Conservation (phyloP, 2,113 vertebrate species). For the Zapornia atra region DNA sequence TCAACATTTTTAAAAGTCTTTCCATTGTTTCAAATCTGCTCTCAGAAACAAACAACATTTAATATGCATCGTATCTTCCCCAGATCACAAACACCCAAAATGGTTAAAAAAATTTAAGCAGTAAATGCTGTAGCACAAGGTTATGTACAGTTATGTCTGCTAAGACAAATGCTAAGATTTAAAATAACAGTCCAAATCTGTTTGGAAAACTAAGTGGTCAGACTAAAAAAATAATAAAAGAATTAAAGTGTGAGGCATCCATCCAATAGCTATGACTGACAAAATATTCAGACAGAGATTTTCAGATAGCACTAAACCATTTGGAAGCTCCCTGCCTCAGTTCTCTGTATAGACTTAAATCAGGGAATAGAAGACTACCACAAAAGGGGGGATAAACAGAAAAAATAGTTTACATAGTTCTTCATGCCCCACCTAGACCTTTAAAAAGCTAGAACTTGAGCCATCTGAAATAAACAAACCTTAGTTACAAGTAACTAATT, state of each 20-base stretch:
- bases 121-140: background rate
- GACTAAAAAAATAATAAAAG: background rate
- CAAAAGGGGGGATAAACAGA: background rate
- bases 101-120: fast-evolving
- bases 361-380: background rate
- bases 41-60: constrained; percentile 4
- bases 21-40: constrained; percentile 33
- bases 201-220: background rate
- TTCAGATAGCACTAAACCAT: constrained; percentile 30
- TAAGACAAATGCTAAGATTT: background rate
- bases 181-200: background rate
- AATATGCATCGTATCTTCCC: background rate
- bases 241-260: background rate
- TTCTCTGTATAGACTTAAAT: background rate
- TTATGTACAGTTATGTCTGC: background rate
- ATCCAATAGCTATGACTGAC: constrained; percentile 41
- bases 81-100: background rate
- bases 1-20: constrained; percentile 55
- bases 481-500: background rate
- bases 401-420: background rate
- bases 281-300: constrained; percentile 50
- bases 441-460: background rate
- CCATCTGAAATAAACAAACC: background rate
- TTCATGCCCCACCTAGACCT: background rate
- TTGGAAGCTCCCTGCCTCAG: constrained; percentile 30